These are phyloP conservation scores for Synanthedon formicaeformis DNA, from an alignment of 2,888 invertebrate species.

Conservation along the genomic window DNA sequence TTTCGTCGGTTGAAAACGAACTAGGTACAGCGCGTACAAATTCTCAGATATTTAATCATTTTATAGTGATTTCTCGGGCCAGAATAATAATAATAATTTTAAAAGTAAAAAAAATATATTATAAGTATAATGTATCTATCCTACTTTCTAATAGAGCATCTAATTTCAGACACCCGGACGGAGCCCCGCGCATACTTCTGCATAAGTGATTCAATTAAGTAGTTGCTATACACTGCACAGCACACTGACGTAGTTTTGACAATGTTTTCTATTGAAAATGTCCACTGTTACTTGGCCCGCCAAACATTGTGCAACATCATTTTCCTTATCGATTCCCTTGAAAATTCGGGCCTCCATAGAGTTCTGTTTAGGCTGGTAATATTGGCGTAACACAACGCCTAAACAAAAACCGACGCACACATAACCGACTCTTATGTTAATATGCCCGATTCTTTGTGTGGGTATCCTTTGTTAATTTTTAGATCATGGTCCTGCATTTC, in stretches of 20 bases:
- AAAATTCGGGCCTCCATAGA: not conserved
- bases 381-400: slow-evolving; percentile 2
- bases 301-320: slow-evolving; percentile 4
- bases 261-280: slow-evolving; percentile 9
- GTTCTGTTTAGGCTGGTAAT: not conserved
- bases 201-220: slow-evolving; percentile 13
- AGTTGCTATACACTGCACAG: slow-evolving; percentile 3
- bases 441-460: slow-evolving; percentile 3
- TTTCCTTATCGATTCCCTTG: not conserved
- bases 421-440: slow-evolving; percentile 7
- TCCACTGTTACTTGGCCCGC: slow-evolving; percentile 12
- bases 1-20: too few species aligned
- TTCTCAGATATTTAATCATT: too few species aligned
- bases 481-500: slow-evolving; percentile 6
- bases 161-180: slow-evolving; percentile 12
- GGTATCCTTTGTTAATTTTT: slow-evolving; percentile 10
- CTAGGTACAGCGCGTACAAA: too few species aligned
- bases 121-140: too few species aligned
- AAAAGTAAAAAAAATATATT: too few species aligned
- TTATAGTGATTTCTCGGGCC: too few species aligned
- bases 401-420: slow-evolving; percentile 7
- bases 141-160: slow-evolving; percentile 8
- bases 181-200: slow-evolving; percentile 18
- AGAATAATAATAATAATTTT: too few species aligned
- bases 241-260: slow-evolving; percentile 16